Percentiles rank a stretch among this genome's conserved stretches.
Conservation (phyloP, 2,888 invertebrate species). For the Monochamus alternatus region DNA sequence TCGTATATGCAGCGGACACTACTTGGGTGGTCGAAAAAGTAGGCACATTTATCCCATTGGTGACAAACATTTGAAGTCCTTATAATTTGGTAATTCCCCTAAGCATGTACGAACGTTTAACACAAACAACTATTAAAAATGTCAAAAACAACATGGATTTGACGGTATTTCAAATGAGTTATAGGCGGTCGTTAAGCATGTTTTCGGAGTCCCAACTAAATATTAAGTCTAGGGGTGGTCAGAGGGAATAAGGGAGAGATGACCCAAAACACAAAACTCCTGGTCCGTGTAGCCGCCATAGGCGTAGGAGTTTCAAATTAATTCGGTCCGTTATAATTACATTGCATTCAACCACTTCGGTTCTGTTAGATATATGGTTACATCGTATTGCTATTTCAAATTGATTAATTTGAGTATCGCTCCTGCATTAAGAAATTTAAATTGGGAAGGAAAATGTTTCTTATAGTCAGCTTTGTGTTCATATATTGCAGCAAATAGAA, state of each 20-base stretch:
- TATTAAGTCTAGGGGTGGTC: slow-evolving; percentile 38
- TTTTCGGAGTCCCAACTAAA: slow-evolving; percentile 38
- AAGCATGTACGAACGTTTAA: slow-evolving; percentile 43
- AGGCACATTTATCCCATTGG: slow-evolving; percentile 10
- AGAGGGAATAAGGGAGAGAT: slow-evolving; percentile 34
- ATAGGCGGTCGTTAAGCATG: slow-evolving; percentile 37
- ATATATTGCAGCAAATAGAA: too few relatives aligned
- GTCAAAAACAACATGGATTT: slow-evolving; percentile 51
- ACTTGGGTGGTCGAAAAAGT: slow-evolving; percentile 23
- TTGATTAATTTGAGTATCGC: too few relatives aligned
- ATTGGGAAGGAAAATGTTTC: too few relatives aligned
- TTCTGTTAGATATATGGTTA: not conserved
- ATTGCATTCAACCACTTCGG: not conserved
- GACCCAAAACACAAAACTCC: slow-evolving; percentile 30
- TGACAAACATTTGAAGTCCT: slow-evolving; percentile 23
- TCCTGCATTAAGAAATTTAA: too few relatives aligned
- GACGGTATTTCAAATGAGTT: slow-evolving; percentile 46
- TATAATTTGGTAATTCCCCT: slow-evolving; percentile 22
- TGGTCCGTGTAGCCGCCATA: slow-evolving; percentile 8
- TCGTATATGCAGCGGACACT: slow-evolving; percentile 13
- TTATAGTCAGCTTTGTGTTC: too few relatives aligned
- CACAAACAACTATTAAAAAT: slow-evolving; percentile 52
- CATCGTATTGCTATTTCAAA: too few relatives aligned
- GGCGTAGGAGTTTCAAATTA: slow-evolving; percentile 13
- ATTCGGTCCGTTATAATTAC: too few relatives aligned